Evolutionary conservation across 2,888 invertebrate species (phyloP), one percentile per base, ranked within the genome.

Genomic region (Synergus japonicus): DNA sequence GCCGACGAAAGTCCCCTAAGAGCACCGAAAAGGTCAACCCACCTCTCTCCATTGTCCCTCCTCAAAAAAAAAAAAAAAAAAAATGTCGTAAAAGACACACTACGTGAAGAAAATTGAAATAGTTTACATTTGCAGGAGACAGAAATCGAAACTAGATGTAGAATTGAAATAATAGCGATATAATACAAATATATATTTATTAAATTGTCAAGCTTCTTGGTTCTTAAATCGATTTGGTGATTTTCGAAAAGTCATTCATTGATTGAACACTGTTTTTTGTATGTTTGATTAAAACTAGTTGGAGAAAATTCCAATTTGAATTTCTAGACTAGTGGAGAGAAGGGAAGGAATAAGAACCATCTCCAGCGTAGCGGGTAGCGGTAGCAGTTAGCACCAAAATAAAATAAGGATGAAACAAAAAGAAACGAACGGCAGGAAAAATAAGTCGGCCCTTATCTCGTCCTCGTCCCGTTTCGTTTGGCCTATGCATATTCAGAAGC

Each of bases 361-460:
- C 87, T 86, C 84, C 85, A 76, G 78, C 65, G 84, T 81, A 77
- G 80, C 78, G 69, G 80, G 85, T 83, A 82, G 86, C 86, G 86
- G 89, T 86, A 86, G 89, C 89, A 89, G 91, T 91, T 91, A 91
- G 89, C 89, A 86, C 88, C 85, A 86, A 91, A 91, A 90, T 90
- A 90, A 91, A 91, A 91, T 91, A 90, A 90, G 89, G 87, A 89
- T 81, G 86, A 86, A 87, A 87, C 86, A 87, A 87, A 85, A 54
- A 54, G n/a, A 88, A 91, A 90, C 85, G 89, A 89, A 88, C 90
- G 89, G 87, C 89, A 90, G 90, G 89, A 89, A 91, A 90, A 91
- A 90, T 90, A 91, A 91, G 90, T 90, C 89, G 91, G 86, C 90
- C 89, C 90, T 92, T 90, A 91, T 91, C 91, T 90, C 90, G 87